These are phyloP conservation scores for Cyphomyrus discorhynchus DNA, from an alignment of 2,113 vertebrate genomes.

Conservation along the genomic window DNA sequence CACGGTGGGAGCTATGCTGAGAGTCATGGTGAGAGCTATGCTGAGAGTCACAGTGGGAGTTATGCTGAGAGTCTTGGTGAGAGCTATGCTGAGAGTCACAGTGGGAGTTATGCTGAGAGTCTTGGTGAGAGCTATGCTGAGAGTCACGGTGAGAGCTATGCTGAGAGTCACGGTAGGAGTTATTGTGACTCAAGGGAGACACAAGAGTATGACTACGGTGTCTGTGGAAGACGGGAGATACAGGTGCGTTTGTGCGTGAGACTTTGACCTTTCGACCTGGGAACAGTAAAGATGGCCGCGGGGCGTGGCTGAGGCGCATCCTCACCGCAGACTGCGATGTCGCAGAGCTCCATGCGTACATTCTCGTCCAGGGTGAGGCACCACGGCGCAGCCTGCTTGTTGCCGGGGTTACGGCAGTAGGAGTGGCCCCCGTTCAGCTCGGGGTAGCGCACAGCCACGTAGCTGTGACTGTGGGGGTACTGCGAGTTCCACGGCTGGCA, in stretches of 20 bases:
- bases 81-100: background rate
- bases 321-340: conserved; percentile 86
- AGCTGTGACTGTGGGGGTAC: conserved; percentile 92
- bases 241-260: background rate
- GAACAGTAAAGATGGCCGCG: background rate
- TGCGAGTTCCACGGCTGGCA: conserved; percentile 98
- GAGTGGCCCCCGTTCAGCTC: conserved; percentile 95
- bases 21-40: background rate
- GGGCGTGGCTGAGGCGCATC: too few relatives aligned
- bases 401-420: conserved; percentile 94
- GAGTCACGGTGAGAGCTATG: background rate
- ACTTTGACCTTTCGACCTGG: background rate
- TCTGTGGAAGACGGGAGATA: background rate
- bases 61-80: background rate
- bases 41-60: background rate
- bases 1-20: background rate
- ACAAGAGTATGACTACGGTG: background rate
- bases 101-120: background rate
- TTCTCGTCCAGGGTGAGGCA: conserved; percentile 93
- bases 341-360: conserved; percentile 85
- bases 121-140: background rate
- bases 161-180: background rate
- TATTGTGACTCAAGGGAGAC: background rate
- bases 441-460: conserved; percentile 74
- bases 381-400: conserved; percentile 89